These are phyloP conservation scores for Entelurus aequoreus DNA, from an alignment of 2,113 vertebrate genomes.

Conservation along the genomic window DNA sequence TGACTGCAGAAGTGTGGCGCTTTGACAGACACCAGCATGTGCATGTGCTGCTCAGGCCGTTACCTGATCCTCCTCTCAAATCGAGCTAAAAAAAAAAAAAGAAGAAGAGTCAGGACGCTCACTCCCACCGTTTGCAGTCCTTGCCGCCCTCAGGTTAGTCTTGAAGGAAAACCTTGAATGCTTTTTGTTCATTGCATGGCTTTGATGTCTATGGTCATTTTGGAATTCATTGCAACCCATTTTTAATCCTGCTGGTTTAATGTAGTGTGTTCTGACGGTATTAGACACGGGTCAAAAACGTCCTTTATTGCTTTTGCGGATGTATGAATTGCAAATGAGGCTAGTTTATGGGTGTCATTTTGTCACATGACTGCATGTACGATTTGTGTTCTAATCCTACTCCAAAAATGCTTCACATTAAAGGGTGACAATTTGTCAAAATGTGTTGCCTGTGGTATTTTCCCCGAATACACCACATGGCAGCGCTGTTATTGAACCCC, in stretches of 20 bases:
- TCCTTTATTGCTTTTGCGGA: conserved; percentile 24
- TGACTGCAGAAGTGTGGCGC: conserved; percentile 77
- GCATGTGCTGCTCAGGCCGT: conserved; percentile 59
- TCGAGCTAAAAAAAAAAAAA: conserved; percentile 64
- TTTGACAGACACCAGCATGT: conserved; percentile 96
- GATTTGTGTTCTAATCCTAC: no score
- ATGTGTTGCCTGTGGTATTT: no score
- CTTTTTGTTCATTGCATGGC: background rate
- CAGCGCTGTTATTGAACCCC: no score
- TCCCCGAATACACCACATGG: background rate
- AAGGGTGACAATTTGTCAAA: no score
- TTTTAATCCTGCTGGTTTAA: conserved; percentile 14
- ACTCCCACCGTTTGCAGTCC: conserved; percentile 61
- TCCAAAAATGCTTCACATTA: no score
- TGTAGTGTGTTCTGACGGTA: conserved; percentile 25
- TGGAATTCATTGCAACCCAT: background rate
- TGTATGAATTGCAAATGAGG: conserved; percentile 18
- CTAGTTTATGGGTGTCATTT: background rate
- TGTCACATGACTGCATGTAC: no score
- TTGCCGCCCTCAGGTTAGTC: conserved; percentile 72
- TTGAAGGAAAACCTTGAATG: conserved; percentile 4
- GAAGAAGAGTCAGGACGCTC: conserved; percentile 56
- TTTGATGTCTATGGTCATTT: background rate
- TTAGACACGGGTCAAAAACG: conserved; percentile 47
- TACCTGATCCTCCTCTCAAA: conserved; percentile 84